Base-by-base conservation (phyloP, 2,797 vertebrate species). In the Crocidura indochinensis region DNA sequence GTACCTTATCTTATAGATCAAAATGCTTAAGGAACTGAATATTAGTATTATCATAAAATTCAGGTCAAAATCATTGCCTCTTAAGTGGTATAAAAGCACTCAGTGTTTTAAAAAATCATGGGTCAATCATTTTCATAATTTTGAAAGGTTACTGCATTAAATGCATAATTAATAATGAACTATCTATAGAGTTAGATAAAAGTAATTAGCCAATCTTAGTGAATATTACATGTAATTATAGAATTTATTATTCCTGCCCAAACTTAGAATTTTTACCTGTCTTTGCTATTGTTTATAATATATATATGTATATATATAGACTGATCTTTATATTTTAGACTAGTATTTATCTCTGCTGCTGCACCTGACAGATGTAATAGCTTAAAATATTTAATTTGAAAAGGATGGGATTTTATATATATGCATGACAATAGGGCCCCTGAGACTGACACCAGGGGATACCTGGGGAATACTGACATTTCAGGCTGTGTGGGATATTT, bases 401-500 rank as follows among this genome's bases (percentile, higher is more conserved):
- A 92, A 91, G 47, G 10, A 44, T 78, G n/a, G 38, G 46, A 94
- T 81, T 78, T 91, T 94, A 80, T 56, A 83, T 60, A 83, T 60
- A 84, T 68, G 68, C 71, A 74, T 87, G 79, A 14, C 1, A 62
- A 29, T 77, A 0, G 9, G 9, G 73, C 79, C 38, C 76, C 71
- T 19, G 69, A 87, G 83, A n/a, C 65, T 89, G 78, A 8, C 27
- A 69, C 62, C n/a, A 46, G 83, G 53, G 71, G 53, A 85, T 88
- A 77, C 76, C 46, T 29, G 46, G 80, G 75, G 84, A 90, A 93
- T 53, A 87, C 90, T 96, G 92, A 94, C 91, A 94, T 96, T 94
- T 93, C 83, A 95, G 81, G 3, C 77, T 81, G 31, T 71, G 1
- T 1, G 64, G 82, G 75, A 87, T 71, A 26, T 90, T 92, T 90